Base-by-base conservation (phyloP, 2,113 vertebrate genomes). In the Balaeniceps rex region DNA sequence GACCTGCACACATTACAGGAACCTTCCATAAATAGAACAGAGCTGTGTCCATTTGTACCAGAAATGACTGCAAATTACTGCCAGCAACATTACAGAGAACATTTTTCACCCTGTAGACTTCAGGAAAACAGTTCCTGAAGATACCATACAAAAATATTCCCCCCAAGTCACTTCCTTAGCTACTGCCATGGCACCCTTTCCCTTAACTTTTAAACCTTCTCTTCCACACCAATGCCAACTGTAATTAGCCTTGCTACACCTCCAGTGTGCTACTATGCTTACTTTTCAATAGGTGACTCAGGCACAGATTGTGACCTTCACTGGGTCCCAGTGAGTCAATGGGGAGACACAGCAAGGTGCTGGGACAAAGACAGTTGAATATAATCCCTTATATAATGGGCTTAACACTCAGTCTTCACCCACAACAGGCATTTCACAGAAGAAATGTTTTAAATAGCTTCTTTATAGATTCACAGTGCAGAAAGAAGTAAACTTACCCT, bases 21-120 rank as follows among this genome's bases (percentile, higher is more conserved):
- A 55, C 46, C 68, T 96, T 74, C 92, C 90, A 94, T 40, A 97
- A 95, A 91, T 80, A 93, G 91, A 93, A 80, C 33, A 63, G 81
- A 83, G 42, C 68, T n/a, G 54, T 78, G 83, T 65, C 79, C 90
- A 87, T 89, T 95, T 91, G 74, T 83, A 95, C 81, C 81, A 96
- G 88, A 93, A 96, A 95, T 51, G 72, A 84, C 83, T 55, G 49
- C 54, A 85, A 87, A 88, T 65, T 76, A 85, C 74, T 93, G 86
- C 95, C 93, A 95, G 70, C 69, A 60, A 57, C 18, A 14, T 84
- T 68, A 79, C 69, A 95, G 77, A 65, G 65, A 88, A 66, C 47
- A 84, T 83, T 95, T 87, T 70, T 95, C 90, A 91, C 65, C 46
- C 80, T n/a, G 61, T 54, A 52, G 92, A 89, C 70, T 87, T 93